Base-by-base conservation (phyloP, 1,140 invertebrate genomes). In the Globodera ellingtonae region DNA sequence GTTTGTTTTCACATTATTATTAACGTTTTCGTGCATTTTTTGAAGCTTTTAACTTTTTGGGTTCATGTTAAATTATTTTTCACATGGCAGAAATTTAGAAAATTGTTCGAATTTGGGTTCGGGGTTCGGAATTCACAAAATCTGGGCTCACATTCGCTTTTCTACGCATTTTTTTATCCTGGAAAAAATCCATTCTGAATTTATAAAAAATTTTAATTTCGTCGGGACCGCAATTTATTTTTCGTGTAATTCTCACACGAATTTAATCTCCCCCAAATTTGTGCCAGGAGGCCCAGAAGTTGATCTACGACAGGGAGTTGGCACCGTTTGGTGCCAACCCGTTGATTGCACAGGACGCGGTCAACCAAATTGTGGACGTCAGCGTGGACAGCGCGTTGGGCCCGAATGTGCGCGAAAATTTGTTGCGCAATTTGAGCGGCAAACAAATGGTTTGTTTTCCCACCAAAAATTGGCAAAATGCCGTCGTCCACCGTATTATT, bases 321-420 rank as follows among this genome's bases (percentile, higher is more conserved):
- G 81, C 82, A 47, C 83, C 83, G 18, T 87, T 69, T 8, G 83
- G 83, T 44, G 73, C 59, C 44, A 84, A 66, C 72, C 82, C 85
- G n/a, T n/a, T 66, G 44, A 72, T 72, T 44, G 83, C 83, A 18
- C 59, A 67, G 24, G 85, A 84, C 59, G 83, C 83, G 35, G 85
- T 86, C n/a, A 67, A 44, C 47, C 81, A 79, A 62, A 81, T 84
- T 7, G 52, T 85, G 24, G 83, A 84, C 48, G 83, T 84, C 56
- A 84, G 75, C 46, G 83, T 84, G 44, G 83, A 84, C 78, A 59
- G 56, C 73, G 81, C 84, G 50, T 66, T 86, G 8, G 85, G 85
- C 9, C 85, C 85, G 44, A 84, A 86, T 84, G 78, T 86, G 18
- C 84, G 79, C 21, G 84, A 78, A 56, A 86, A 82, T 75, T 75